Evolutionary conservation across 92 coral and sea anemone species (phyloP).

Genomic region (Bergia sp.): DNA sequence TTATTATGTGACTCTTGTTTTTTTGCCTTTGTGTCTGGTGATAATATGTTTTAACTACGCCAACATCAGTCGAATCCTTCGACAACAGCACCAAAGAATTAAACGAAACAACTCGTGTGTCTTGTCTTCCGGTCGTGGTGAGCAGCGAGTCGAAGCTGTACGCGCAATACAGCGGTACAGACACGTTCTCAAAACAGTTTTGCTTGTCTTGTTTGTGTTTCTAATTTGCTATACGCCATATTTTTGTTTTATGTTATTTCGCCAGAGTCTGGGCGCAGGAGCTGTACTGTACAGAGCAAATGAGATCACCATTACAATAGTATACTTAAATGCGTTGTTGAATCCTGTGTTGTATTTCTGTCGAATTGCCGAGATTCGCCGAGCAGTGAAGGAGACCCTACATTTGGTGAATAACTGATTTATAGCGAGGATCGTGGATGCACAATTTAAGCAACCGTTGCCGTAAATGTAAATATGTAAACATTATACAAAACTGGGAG

Average conservation of each 20-base stretch:
- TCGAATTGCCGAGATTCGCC: slow-evolving; percentile 5
- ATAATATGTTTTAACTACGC: slow-evolving; percentile 4
- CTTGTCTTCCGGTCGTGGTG: not conserved
- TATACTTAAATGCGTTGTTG: not conserved
- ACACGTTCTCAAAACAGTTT: not conserved
- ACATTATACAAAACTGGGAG: no score
- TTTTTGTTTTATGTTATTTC: not conserved
- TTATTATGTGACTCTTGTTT: not conserved
- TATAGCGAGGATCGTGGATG: not conserved
- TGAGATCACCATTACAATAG: slow-evolving; percentile 15
- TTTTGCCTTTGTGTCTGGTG: not conserved
- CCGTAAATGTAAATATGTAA: no score
- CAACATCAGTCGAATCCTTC: slow-evolving; percentile 17
- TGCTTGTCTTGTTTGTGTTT: slow-evolving; percentile 16
- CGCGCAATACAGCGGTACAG: not conserved
- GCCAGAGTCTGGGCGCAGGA: not conserved
- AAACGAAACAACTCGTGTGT: not conserved
- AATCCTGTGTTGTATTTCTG: not conserved
- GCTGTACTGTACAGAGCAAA: not conserved
- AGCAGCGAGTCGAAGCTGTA: not conserved
- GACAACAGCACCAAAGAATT: not conserved
- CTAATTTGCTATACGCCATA: slow-evolving; percentile 10
- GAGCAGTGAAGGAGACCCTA: slow-evolving; percentile 12
- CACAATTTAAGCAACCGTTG: no score
- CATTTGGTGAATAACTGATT: not conserved